Conservation (phyloP, 2,797 vertebrate genomes). For the Amphiprion clarkii region DNA sequence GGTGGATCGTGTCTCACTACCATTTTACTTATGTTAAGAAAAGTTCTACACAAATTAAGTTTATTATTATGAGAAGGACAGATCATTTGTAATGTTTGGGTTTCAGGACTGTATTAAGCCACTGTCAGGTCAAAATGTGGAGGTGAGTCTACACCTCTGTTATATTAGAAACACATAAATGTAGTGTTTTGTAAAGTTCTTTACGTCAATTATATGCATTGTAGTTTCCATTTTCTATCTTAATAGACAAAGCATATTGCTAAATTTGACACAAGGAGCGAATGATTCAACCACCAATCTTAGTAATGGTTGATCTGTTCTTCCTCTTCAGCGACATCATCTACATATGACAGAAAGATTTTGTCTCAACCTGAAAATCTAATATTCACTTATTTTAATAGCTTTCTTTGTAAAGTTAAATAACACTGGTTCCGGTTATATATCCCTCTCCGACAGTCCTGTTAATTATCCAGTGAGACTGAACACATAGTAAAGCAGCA, state of each 20-base stretch:
- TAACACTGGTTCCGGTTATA: neutral
- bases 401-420: neutral
- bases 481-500: neutral
- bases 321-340: neutral
- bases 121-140: neutral
- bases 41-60: neutral
- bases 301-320: neutral
- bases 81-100: neutral
- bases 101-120: neutral
- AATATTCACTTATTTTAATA: neutral
- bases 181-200: neutral
- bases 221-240: too few species aligned
- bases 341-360: neutral
- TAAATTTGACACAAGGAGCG: neutral
- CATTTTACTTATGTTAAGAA: neutral
- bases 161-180: neutral
- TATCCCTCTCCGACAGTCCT: neutral
- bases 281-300: neutral
- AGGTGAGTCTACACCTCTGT: neutral
- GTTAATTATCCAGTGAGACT: neutral
- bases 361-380: slow-evolving; percentile 1
- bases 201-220: too few species aligned
- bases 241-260: too few species aligned
- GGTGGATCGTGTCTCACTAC: neutral
- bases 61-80: neutral